Evolutionary conservation across 53 echinoderm and acorn worm species (phyloP).

Genomic region (Henricia sp.): DNA sequence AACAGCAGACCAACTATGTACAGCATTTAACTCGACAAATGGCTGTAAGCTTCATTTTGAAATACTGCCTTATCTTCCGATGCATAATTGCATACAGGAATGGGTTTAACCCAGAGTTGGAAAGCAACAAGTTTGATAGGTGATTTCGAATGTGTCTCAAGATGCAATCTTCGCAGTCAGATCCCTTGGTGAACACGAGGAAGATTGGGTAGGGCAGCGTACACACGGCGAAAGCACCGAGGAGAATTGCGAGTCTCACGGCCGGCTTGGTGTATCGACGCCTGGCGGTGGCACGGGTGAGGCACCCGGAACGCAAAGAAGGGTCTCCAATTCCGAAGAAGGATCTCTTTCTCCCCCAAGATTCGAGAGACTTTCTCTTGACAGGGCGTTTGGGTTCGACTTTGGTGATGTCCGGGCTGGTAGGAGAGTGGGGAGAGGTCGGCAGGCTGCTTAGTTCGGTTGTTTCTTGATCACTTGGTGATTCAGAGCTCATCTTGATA

Average conservation of each 20-base stretch:
- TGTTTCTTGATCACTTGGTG: background rate
- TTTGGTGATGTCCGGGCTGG: no score
- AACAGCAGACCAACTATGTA: no score
- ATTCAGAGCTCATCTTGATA: background rate
- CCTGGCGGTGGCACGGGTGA: background rate
- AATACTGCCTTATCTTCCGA: constrained; percentile 34
- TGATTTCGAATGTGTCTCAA: background rate
- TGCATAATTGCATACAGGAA: constrained; percentile 59
- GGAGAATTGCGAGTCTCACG: constrained; percentile 34
- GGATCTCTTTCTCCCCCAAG: background rate
- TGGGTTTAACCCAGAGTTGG: constrained; percentile 56
- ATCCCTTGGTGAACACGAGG: constrained; percentile 16
- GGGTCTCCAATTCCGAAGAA: background rate
- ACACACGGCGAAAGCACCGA: constrained; percentile 38
- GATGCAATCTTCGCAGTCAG: constrained; percentile 11
- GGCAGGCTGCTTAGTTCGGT: background rate
- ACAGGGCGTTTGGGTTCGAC: no score
- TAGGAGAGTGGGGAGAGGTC: background rate
- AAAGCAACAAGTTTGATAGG: constrained; percentile 35
- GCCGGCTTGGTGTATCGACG: constrained; percentile 54
- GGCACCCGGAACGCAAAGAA: background rate
- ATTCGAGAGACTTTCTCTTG: background rate
- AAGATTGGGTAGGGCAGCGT: constrained; percentile 51
- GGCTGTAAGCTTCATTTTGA: no score
- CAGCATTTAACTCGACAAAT: no score